Base-by-base conservation (phyloP, 92 coral and sea anemone species). In the Micromussa lordhowensis region DNA sequence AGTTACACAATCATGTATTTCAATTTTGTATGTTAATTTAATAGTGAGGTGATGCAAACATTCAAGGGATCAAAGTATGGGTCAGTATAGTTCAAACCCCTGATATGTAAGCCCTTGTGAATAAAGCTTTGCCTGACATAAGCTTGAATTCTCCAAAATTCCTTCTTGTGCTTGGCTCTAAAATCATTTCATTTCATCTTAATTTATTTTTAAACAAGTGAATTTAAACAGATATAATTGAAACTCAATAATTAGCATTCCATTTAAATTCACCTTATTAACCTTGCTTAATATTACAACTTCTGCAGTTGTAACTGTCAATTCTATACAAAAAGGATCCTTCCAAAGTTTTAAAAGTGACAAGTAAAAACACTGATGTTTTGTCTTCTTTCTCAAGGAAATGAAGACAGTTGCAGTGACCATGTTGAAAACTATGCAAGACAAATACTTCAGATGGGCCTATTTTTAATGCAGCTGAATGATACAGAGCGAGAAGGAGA, bases 401-500 rank as follows among this genome's bases (percentile, higher is more conserved):
- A 12, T 57, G 22, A 57, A 14, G 63, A 57, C 1, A 57, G 24
- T 57, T 16, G 24, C 63, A 77, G 81, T 68, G 94, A 91, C 79
- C 53, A 85, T 36, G 82, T 88, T 4, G 58, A 86, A 87, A 94
- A 91, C 83, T 94, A 91, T 88, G 92, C 87, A 1, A 31, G 76
- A 22, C 96, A 94, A 78, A 29, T 86, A 1, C 16, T 93, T 8
- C 90, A 90, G 24, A 44, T 93, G 35, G 92, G 96, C 38, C 80
- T 93, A n/a, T n/a, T n/a, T n/a, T n/a, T n/a, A n/a, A n/a, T n/a
- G n/a, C n/a, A n/a, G n/a, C n/a, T n/a, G n/a, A 48, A 93, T 77
- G 94, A 93, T 35, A 93, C 91, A 16, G 94, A 91, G n/a, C 14
- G n/a, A 22, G 96, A 93, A 71, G 94, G 94, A 7, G 96, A 93